Percentiles rank a stretch among this genome's conserved stretches.
phyloP scores from a whole-genome alignment of 2,888 invertebrate genomes.

The Meloe dianella region DNA sequence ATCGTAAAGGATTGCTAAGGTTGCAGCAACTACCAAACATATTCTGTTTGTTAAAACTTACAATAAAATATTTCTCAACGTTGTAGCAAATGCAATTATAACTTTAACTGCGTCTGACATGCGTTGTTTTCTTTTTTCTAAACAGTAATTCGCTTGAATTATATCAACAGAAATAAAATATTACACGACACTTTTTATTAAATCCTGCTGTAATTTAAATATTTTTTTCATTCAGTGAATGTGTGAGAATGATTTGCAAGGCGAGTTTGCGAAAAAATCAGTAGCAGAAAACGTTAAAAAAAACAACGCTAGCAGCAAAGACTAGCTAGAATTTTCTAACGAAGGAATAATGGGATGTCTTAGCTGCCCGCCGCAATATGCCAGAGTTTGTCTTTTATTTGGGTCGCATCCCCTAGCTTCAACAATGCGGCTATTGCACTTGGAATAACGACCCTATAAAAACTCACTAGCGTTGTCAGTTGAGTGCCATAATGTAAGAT shows the following conservation, averaged over 20 bases:
- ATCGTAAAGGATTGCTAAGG: too few species aligned
- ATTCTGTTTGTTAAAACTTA: too few species aligned
- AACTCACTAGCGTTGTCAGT: slow-evolving; percentile 9
- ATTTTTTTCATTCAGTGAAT: not conserved
- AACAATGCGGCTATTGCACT: slow-evolving; percentile 24
- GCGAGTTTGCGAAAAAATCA: too few species aligned
- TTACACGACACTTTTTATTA: not conserved
- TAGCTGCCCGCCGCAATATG: slow-evolving; percentile 36
- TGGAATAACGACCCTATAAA: slow-evolving; percentile 29
- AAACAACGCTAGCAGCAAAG: slow-evolving; percentile 28
- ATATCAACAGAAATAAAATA: too few species aligned
- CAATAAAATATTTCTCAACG: too few species aligned
- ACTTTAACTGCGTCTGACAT: too few species aligned
- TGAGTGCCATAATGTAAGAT: not conserved
- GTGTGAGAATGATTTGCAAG: not conserved
- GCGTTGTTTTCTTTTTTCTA: too few species aligned
- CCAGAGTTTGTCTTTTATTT: slow-evolving; percentile 28
- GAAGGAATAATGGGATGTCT: slow-evolving; percentile 40
- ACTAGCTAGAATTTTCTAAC: slow-evolving; percentile 38
- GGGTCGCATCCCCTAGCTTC: slow-evolving; percentile 9
- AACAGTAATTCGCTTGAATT: too few species aligned
- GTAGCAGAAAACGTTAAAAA: too few species aligned
- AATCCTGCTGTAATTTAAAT: not conserved
- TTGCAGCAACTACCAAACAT: not conserved
- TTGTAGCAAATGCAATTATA: too few species aligned